These are phyloP conservation scores for Poecilobothrus nobilitatus DNA, from an alignment of 2,888 invertebrate species.

Conservation along the genomic window DNA sequence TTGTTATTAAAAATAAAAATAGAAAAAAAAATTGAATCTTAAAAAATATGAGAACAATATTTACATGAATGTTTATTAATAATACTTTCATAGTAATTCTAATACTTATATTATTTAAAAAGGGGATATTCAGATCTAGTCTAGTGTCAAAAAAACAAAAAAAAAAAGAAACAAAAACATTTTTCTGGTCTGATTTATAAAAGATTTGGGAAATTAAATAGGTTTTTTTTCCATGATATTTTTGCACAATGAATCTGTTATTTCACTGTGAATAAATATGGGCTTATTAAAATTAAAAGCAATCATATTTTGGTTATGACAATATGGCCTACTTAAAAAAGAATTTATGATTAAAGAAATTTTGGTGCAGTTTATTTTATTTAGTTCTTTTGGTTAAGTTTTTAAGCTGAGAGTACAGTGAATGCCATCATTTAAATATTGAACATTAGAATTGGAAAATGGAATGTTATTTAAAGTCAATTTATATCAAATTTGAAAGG, in stretches of 20 bases:
- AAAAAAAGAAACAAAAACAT: too few species aligned
- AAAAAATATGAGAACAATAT: neutral
- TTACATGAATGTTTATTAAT: neutral
- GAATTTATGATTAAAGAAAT: too few species aligned
- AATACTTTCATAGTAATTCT: neutral
- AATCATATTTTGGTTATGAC: neutral
- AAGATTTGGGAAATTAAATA: too few species aligned
- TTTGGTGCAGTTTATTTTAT: too few species aligned
- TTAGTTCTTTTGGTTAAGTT: too few species aligned
- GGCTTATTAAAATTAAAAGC: neutral
- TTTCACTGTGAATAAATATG: neutral
- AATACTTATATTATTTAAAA: neutral
- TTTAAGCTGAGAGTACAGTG: too few species aligned
- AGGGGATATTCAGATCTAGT: neutral
- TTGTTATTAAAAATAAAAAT: neutral
- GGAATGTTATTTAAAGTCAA: too few species aligned
- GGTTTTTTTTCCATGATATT: too few species aligned
- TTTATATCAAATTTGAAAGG: too few species aligned
- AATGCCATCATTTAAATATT: too few species aligned
- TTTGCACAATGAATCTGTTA: neutral
- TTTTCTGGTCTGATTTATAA: too few species aligned
- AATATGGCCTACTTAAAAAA: neutral
- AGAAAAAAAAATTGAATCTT: neutral
- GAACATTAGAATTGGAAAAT: too few species aligned
- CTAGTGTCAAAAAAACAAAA: neutral